Conservation (phyloP, 2,113 vertebrate species). For the Megaceryle torquata region DNA sequence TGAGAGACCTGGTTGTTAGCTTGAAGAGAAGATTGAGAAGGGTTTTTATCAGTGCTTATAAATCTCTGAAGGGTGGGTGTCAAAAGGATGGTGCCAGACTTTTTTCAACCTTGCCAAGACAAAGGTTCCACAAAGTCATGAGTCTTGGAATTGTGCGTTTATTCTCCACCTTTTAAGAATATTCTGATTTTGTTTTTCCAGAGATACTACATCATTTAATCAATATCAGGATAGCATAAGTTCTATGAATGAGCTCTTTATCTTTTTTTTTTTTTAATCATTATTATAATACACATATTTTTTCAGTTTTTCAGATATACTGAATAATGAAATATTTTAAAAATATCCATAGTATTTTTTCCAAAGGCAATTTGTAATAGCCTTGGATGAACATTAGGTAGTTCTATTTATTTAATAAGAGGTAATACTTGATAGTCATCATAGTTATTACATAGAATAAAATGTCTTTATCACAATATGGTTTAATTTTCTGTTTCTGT, state of each 20-base stretch:
- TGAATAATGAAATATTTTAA: background rate
- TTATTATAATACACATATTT: fast-evolving
- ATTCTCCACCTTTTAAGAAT: background rate
- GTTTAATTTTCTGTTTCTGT: background rate
- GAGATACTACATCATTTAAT: background rate
- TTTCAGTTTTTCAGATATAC: background rate
- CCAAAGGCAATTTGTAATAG: background rate
- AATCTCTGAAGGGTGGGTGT: too few relatives aligned
- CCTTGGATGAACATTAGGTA: background rate
- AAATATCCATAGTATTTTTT: background rate
- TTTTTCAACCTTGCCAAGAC: background rate
- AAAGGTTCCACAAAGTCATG: background rate
- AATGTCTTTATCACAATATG: background rate
- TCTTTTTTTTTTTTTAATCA: background rate
- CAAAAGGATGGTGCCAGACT: too few relatives aligned
- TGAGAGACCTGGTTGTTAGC: too few relatives aligned
- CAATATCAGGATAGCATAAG: background rate
- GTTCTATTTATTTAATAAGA: background rate
- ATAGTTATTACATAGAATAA: background rate
- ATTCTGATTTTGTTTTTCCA: background rate
- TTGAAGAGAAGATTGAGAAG: too few relatives aligned
- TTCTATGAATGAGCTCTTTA: background rate
- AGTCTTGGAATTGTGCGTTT: background rate
- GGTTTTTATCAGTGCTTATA: too few relatives aligned
- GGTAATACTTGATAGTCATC: background rate